phyloP scores from a whole-genome alignment of 53 echinoderm and acorn worm species.

The Zoroaster sp. region DNA sequence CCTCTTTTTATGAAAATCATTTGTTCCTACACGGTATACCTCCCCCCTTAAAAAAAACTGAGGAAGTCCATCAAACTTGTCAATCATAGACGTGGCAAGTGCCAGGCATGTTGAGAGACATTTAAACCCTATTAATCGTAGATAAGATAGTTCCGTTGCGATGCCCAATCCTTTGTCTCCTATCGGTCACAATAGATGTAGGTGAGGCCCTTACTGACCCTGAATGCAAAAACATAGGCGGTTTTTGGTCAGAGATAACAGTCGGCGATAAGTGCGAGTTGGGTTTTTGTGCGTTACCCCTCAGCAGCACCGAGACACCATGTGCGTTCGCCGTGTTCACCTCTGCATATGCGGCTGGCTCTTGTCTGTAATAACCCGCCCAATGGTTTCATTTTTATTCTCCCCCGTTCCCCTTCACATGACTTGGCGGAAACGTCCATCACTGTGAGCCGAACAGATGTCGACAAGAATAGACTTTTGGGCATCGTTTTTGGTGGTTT shows the following conservation, averaged over 20 bases:
- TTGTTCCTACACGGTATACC: too few species aligned
- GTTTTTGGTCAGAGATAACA: not conserved
- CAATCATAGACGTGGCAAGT: conserved; percentile 43
- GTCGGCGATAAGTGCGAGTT: not conserved
- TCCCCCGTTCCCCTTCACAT: not conserved
- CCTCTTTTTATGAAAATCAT: too few species aligned
- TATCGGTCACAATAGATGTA: conserved; percentile 1
- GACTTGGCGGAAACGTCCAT: not conserved
- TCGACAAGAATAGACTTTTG: not conserved
- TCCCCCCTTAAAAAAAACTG: not conserved
- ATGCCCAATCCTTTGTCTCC: conserved; percentile 28
- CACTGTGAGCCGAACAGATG: not conserved
- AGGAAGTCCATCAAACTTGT: conserved; percentile 9
- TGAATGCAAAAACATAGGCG: not conserved
- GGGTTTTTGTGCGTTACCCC: conserved; percentile 23
- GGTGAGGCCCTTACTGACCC: conserved; percentile 41
- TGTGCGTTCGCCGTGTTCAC: not conserved
- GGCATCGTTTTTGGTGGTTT: not conserved
- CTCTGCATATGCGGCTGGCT: not conserved
- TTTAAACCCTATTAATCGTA: conserved; percentile 21
- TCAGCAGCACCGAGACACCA: not conserved
- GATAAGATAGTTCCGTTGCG: conserved; percentile 51
- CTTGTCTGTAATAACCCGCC: not conserved
- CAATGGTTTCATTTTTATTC: not conserved
- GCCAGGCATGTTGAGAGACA: conserved; percentile 22